A percentile compares a stretch with the other conserved stretches of the same genome.
Conservation (phyloP, 2,113 vertebrate species). For the Myrmecobius fasciatus region DNA sequence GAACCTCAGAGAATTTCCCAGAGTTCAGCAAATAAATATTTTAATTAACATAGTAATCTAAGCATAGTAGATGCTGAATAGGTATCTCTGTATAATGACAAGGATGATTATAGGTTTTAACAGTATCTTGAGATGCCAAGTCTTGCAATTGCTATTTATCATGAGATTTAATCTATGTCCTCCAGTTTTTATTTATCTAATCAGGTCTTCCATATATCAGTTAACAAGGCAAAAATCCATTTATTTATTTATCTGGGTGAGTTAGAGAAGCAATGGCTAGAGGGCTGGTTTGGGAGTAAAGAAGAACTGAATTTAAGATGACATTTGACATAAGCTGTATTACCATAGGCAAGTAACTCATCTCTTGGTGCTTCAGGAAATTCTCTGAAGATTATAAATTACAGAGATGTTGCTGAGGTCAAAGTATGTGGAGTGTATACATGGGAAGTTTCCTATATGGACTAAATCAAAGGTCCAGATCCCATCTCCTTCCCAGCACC, state of each 20-base stretch:
- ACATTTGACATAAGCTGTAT: not conserved
- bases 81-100: constrained; percentile 5
- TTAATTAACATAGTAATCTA: not conserved
- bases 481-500: not conserved
- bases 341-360: not conserved
- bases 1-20: constrained; percentile 14
- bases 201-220: not conserved
- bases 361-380: not conserved
- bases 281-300: not conserved
- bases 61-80: not conserved
- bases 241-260: not conserved
- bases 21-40: not conserved
- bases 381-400: not conserved
- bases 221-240: constrained; percentile 7
- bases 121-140: not conserved
- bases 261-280: not conserved
- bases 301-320: not conserved
- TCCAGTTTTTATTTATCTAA: constrained; percentile 9
- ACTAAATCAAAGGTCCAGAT: not conserved
- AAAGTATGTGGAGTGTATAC: not conserved
- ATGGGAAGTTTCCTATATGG: not conserved
- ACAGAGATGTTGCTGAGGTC: not conserved
- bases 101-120: not conserved
- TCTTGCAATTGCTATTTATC: not conserved
- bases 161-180: not conserved